Evolutionary conservation across 2,797 vertebrate species (phyloP).

Genomic region (Lithobates pipiens): DNA sequence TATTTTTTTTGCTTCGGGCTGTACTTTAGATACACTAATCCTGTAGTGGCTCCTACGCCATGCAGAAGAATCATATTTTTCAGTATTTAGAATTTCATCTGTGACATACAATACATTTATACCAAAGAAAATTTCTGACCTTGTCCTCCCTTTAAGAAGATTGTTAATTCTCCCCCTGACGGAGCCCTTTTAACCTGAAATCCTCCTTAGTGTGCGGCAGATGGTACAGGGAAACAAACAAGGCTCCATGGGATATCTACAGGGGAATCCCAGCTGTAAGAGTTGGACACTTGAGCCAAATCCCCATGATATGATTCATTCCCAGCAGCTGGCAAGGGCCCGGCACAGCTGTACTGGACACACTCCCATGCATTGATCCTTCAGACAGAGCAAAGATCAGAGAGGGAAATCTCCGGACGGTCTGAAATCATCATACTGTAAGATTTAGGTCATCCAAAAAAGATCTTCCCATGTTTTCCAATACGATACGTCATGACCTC

Average conservation of each 20-base stretch:
- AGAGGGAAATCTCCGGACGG: not conserved
- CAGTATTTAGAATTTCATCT: too few relatives aligned
- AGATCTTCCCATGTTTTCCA: not conserved
- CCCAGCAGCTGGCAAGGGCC: constrained; percentile 19
- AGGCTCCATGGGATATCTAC: constrained; percentile 1
- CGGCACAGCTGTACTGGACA: constrained; percentile 31
- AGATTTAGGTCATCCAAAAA: not conserved
- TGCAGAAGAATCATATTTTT: too few relatives aligned
- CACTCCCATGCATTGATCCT: constrained; percentile 10
- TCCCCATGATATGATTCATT: constrained; percentile 35
- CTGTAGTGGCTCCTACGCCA: too few relatives aligned
- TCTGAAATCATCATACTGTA: not conserved
- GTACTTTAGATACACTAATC: too few relatives aligned
- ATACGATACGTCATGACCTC: not conserved
- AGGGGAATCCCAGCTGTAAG: constrained; percentile 34
- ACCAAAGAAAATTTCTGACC: not conserved
- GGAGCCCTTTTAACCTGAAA: not conserved
- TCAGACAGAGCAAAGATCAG: constrained; percentile 10
- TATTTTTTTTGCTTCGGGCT: too few relatives aligned
- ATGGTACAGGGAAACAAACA: constrained; percentile 21
- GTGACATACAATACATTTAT: not conserved
- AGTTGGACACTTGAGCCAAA: constrained; percentile 7
- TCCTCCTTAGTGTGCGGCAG: not conserved
- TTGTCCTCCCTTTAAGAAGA: not conserved
- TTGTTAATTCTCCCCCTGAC: not conserved